phyloP scores from a whole-genome alignment of 2,113 vertebrate genomes.

The Malurus cyaneus region DNA sequence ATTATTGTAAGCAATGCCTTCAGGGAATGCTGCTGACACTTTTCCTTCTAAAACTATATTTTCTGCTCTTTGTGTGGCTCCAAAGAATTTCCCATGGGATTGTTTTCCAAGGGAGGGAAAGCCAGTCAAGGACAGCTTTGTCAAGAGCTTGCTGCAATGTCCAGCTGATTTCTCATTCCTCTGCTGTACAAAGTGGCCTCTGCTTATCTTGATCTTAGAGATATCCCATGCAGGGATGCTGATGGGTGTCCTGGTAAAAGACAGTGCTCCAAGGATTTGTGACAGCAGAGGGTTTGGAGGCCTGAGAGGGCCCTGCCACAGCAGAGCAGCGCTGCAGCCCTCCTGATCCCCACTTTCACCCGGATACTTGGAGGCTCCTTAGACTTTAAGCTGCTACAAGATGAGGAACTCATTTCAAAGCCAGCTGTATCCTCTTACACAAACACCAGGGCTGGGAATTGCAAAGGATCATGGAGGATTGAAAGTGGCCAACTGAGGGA shows the following conservation, averaged over 20 bases:
- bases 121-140: not conserved
- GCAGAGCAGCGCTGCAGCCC: not conserved
- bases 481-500: not conserved
- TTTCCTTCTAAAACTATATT: not conserved
- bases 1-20: not conserved
- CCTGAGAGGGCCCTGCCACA: not conserved
- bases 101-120: not conserved
- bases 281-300: not conserved
- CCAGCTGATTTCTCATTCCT: not conserved
- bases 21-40: not conserved
- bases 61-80: not conserved
- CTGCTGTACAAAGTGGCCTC: not conserved
- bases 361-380: not conserved
- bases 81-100: not conserved
- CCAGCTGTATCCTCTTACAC: not conserved
- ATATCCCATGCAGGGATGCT: not conserved
- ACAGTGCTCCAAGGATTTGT: not conserved
- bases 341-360: conserved; percentile 4
- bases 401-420: not conserved
- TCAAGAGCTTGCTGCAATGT: not conserved
- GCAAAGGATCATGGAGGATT: not conserved
- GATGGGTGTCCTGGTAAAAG: not conserved
- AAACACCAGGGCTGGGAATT: not conserved
- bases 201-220: not conserved
- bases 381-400: not conserved